These are phyloP conservation scores for Puma concolor DNA, from an alignment of 2,113 vertebrate genomes.

Conservation along the genomic window DNA sequence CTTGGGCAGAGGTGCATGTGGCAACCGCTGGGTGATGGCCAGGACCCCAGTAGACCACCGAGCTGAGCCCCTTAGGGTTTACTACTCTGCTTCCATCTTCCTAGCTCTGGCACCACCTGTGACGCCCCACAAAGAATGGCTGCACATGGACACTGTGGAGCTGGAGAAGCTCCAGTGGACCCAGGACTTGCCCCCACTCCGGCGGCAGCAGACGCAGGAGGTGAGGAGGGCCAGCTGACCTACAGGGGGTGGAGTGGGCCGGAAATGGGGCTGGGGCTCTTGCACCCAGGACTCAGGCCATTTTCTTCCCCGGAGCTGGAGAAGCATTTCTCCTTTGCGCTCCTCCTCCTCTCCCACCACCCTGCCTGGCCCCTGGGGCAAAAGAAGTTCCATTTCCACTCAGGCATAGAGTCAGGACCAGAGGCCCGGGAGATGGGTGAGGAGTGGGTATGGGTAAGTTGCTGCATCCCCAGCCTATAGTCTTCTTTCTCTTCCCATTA, in stretches of 20 bases:
- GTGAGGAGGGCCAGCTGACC: constrained; percentile 79
- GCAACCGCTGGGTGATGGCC: not conserved
- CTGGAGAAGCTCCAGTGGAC: constrained; percentile 97
- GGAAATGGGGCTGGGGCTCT: not conserved
- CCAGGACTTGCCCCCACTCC: constrained; percentile 90
- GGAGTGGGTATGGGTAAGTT: not conserved
- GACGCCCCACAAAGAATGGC: constrained; percentile 93
- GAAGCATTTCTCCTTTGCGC: not conserved
- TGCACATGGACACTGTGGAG: constrained; percentile 96
- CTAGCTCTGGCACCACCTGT: constrained; percentile 89
- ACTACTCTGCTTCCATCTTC: not conserved
- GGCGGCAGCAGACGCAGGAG: constrained; percentile 90
- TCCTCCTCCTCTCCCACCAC: not conserved
- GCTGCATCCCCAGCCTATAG: not conserved
- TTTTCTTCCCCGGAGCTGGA: not conserved
- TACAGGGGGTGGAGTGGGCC: accelerated
- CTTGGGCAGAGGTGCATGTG: not conserved
- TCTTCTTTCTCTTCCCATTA: constrained; percentile 72
- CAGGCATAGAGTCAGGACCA: not conserved
- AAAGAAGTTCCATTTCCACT: not conserved
- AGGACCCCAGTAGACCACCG: not conserved
- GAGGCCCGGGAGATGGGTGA: not conserved
- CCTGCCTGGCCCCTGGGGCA: not conserved
- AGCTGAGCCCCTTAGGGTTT: not conserved
- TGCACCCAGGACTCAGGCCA: not conserved